Conservation (phyloP, 2,797 vertebrate genomes). For the Capromys pilorides region DNA sequence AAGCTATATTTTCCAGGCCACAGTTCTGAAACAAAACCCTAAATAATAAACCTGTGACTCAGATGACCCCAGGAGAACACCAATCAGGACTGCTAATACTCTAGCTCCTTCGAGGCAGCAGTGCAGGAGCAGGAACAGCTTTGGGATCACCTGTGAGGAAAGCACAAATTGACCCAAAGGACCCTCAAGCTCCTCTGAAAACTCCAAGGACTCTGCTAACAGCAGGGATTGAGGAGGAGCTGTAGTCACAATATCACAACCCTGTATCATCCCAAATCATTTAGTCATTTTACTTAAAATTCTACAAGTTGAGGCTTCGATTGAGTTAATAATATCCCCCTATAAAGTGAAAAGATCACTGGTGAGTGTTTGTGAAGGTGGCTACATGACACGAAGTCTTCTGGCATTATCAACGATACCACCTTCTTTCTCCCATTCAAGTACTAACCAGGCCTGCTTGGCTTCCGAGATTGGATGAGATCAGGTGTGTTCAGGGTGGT, state of each 20-base stretch:
- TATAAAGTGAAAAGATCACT: neutral
- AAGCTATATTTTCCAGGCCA: neutral
- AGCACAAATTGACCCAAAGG: neutral
- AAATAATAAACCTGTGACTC: constrained; percentile 11
- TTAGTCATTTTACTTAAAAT: neutral
- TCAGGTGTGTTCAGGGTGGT: too few relatives aligned
- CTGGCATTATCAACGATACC: neutral
- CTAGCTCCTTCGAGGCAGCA: neutral
- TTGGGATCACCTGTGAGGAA: neutral
- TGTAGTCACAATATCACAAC: neutral
- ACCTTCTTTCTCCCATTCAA: too few relatives aligned
- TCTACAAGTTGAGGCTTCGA: neutral
- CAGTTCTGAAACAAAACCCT: neutral
- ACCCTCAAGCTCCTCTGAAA: neutral
- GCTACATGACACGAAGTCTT: neutral
- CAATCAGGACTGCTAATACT: neutral
- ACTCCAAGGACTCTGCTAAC: neutral
- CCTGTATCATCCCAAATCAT: neutral
- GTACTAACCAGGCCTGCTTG: too few relatives aligned
- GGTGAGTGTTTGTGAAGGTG: neutral
- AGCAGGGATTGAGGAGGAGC: neutral
- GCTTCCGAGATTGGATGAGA: too few relatives aligned
- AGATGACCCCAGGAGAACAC: neutral
- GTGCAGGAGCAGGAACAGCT: neutral
- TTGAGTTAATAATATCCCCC: neutral